These are phyloP conservation scores for Uloborus plumipes DNA, from an alignment of 2,888 invertebrate species.

Conservation along the genomic window DNA sequence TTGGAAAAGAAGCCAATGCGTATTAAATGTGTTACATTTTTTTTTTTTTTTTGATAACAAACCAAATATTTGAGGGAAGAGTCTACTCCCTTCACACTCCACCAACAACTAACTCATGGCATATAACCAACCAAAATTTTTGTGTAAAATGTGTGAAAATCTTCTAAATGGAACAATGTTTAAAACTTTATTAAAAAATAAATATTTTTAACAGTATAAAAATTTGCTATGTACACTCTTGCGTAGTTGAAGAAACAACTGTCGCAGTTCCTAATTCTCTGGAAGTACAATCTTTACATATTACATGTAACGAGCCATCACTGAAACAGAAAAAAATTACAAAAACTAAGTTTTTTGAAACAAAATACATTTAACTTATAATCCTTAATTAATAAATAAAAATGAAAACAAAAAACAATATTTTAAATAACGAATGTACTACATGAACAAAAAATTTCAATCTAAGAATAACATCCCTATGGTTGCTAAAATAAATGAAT, in stretches of 20 bases:
- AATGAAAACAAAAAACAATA: neutral
- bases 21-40: no score
- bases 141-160: no score
- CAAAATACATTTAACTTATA: no score
- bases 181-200: constrained; percentile 58
- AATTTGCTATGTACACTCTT: constrained; percentile 41
- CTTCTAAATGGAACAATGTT: neutral
- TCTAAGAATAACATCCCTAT: neutral
- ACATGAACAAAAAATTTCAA: neutral
- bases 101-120: no score
- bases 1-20: no score
- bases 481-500: neutral
- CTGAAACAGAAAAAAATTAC: constrained; percentile 22
- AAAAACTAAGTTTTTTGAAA: neutral
- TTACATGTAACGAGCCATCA: constrained; percentile 54
- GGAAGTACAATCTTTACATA: constrained; percentile 54
- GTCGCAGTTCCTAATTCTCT: constrained; percentile 50
- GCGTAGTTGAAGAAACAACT: constrained; percentile 28
- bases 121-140: no score
- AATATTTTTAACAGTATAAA: constrained; percentile 37
- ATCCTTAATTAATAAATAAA: no score
- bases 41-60: no score
- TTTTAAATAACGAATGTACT: neutral
- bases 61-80: no score
- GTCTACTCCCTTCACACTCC: no score